Evolutionary conservation across 2,797 vertebrate species (phyloP).

Genomic region (Buphagus erythrorhynchus): DNA sequence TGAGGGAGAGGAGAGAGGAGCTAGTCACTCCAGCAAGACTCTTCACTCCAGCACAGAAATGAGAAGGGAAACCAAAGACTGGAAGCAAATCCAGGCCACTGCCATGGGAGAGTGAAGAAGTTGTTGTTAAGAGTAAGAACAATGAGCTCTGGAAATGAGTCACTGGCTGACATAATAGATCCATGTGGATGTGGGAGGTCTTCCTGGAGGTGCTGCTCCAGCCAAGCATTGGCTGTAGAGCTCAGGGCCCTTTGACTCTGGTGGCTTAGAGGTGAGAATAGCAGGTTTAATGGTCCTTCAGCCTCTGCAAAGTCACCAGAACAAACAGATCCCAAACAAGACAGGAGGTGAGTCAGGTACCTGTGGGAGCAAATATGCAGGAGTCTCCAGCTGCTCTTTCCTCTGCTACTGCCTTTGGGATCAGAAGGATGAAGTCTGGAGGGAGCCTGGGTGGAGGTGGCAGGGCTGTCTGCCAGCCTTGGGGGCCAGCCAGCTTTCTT

Average conservation of each 20-base stretch:
- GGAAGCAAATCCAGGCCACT: background rate
- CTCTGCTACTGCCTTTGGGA: background rate
- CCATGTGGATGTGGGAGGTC: background rate
- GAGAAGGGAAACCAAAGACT: background rate
- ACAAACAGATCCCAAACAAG: background rate
- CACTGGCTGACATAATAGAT: background rate
- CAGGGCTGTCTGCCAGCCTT: background rate
- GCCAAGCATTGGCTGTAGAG: background rate
- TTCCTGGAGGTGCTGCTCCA: background rate
- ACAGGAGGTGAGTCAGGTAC: background rate
- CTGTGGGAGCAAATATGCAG: rapidly evolving
- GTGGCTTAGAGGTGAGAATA: background rate
- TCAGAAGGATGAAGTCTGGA: background rate
- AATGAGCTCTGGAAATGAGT: background rate
- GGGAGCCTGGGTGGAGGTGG: background rate
- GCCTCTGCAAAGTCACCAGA: background rate
- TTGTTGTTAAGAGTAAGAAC: background rate
- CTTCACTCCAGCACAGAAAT: background rate
- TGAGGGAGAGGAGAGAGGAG: background rate
- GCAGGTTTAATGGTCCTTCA: background rate
- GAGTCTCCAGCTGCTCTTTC: background rate
- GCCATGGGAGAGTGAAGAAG: background rate
- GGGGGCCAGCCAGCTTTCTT: background rate
- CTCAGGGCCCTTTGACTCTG: background rate
- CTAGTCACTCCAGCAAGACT: background rate